A percentile compares a stretch with the other conserved stretches of the same genome.
Conservation (phyloP, 2,888 invertebrate genomes). For the Mythimna pallens region DNA sequence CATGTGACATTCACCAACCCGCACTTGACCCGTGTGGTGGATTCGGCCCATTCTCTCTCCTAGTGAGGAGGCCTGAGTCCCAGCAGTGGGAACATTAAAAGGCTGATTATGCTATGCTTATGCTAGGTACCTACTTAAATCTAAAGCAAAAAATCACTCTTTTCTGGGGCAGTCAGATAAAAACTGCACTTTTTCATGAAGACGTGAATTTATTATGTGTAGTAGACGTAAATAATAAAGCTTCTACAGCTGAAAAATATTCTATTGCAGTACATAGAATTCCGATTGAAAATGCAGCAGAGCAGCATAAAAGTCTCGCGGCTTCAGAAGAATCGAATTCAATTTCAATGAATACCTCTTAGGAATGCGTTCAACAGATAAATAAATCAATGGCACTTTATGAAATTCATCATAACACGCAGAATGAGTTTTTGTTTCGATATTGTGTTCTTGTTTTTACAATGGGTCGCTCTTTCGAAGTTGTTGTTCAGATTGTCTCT, state of each 20-base stretch:
- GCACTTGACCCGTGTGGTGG: too few relatives aligned
- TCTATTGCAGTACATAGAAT: conserved; percentile 34
- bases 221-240: conserved; percentile 21
- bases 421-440: conserved; percentile 7
- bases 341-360: conserved; percentile 40
- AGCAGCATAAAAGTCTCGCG: conserved; percentile 14
- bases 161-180: not conserved
- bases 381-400: conserved; percentile 28
- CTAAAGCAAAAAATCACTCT: not conserved
- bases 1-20: too few relatives aligned
- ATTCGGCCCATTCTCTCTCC: too few relatives aligned
- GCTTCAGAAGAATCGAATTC: conserved; percentile 33
- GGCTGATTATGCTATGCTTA: too few relatives aligned
- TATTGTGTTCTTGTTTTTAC: not conserved
- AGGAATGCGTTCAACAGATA: conserved; percentile 43
- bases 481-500: not conserved
- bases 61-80: too few relatives aligned
- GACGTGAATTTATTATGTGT: not conserved
- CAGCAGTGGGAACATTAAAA: too few relatives aligned
- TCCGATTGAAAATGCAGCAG: conserved; percentile 35
- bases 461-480: not conserved
- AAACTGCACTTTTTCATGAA: not conserved
- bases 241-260: conserved; percentile 38
- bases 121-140: too few relatives aligned
- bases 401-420: conserved; percentile 8